A percentile compares a stretch with the other conserved stretches of the same genome.
These are phyloP conservation scores for Uloborus diversus DNA, from an alignment of 1,140 invertebrate genomes.

Conservation along the genomic window DNA sequence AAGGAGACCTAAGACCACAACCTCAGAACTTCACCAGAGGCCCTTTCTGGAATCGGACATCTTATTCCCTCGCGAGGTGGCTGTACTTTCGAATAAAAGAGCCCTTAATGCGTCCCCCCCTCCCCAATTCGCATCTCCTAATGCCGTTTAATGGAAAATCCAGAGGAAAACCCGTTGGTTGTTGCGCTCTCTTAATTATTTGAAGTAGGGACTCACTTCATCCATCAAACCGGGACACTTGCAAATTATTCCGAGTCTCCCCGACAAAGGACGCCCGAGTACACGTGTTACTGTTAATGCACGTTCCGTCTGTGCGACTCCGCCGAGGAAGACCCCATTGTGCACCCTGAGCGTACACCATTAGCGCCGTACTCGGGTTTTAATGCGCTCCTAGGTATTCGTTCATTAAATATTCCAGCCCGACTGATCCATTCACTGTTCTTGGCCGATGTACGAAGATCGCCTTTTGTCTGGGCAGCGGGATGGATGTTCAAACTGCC, in stretches of 20 bases:
- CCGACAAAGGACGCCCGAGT: conserved; percentile 40
- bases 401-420: no score
- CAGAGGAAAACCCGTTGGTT: conserved; percentile 7
- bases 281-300: conserved; percentile 42
- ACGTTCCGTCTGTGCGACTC: background rate
- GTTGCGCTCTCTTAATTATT: conserved; percentile 41
- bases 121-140: conserved; percentile 25
- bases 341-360: background rate
- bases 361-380: background rate
- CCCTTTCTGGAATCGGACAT: no score
- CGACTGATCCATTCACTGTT: no score
- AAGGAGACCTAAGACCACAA: no score
- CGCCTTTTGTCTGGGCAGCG: no score
- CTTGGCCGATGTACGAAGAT: no score
- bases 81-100: no score
- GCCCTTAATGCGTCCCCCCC: conserved; percentile 25
- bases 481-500: no score
- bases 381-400: background rate
- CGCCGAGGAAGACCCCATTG: background rate
- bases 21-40: no score
- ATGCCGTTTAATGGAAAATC: conserved; percentile 52
- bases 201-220: conserved; percentile 31
- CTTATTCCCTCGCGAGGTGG: no score
- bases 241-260: conserved; percentile 41
- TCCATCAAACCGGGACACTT: conserved; percentile 49